Evolutionary conservation across 2,888 invertebrate genomes (phyloP), one percentile per base, ranked within the genome.

Genomic region (Yponomeuta malinellus): DNA sequence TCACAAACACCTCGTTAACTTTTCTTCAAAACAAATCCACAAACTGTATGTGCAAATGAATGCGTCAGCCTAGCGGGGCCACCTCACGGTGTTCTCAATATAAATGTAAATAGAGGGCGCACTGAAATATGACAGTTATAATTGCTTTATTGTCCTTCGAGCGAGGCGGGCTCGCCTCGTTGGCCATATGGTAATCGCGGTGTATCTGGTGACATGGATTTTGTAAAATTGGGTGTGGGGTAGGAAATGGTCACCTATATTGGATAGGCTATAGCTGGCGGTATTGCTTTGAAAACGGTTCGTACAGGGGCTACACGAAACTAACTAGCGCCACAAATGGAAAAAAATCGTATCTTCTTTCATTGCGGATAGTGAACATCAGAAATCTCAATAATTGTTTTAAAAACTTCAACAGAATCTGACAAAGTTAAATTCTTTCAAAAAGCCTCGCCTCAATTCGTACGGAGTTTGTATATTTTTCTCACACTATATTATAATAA

Each of bases 41-140:
- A 79, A 81, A 83, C 77, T 79, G 80, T 79, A 83, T 76, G 75
- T 72, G 75, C 75, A 71, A 68, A 48, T 43, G 68, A 48, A 15
- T 63, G 63, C 48, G 9, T 23, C 43, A 52, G 48, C n/a, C 15
- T 10, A 43, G 15, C 52, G 8, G 52, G 52, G 52, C 52, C 52
- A 69, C 33, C 29, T 31, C n/a, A 69, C 69, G 43, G 70, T 48
- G 70, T 79, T 80, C 82, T 84, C 90, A 91, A 92, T 92, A 91
- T 92, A 92, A 88, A 92, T 92, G 91, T 90, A 89, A 92, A 92
- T 92, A 89, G 76, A 82, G 79, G 75, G 72, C 72, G 74, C 76
- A 74, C 77, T 88, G 90, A 91, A 91, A 91, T 91, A 90, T 90
- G 89, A 87, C 90, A 85, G 88, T 85, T 86, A 89, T 91, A 91